Evolutionary conservation across 2,797 vertebrate genomes (phyloP).

Genomic region (Brachyalestes nurse): DNA sequence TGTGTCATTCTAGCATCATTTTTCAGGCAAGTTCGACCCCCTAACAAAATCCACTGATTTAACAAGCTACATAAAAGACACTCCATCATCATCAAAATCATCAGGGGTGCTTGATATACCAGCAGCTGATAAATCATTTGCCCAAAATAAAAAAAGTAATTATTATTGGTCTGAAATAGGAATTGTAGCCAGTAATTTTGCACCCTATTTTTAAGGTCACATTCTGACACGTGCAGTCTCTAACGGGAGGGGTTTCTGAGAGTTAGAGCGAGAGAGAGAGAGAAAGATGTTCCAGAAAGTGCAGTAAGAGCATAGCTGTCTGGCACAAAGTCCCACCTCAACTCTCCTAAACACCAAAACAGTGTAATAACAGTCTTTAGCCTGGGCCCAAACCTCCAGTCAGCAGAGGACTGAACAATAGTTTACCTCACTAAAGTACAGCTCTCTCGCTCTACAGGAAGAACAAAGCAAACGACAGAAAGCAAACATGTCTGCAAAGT

Average conservation of each 20-base stretch:
- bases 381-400: slow-evolving; percentile 1
- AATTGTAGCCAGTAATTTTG: too few relatives aligned
- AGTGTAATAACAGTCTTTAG: slow-evolving; percentile 21
- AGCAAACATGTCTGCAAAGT: not conserved
- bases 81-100: too few relatives aligned
- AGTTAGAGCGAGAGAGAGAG: not conserved
- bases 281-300: not conserved
- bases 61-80: too few relatives aligned
- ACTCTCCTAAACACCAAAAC: slow-evolving; percentile 6
- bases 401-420: not conserved
- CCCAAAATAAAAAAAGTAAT: too few relatives aligned
- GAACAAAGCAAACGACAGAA: not conserved
- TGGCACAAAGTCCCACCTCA: not conserved
- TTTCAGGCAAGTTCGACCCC: not conserved
- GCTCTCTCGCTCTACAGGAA: not conserved
- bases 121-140: too few relatives aligned
- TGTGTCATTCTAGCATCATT: not conserved
- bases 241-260: not conserved
- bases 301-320: not conserved
- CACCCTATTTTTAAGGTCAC: too few relatives aligned
- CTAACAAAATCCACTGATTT: too few relatives aligned
- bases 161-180: too few relatives aligned
- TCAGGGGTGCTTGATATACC: too few relatives aligned
- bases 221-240: not conserved
- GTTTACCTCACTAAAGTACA: slow-evolving; percentile 6